Percentiles rank a stretch among this genome's conserved stretches.
These are phyloP conservation scores for Lepilemur septentrionalis DNA, from an alignment of 2,797 vertebrate genomes.

Conservation along the genomic window DNA sequence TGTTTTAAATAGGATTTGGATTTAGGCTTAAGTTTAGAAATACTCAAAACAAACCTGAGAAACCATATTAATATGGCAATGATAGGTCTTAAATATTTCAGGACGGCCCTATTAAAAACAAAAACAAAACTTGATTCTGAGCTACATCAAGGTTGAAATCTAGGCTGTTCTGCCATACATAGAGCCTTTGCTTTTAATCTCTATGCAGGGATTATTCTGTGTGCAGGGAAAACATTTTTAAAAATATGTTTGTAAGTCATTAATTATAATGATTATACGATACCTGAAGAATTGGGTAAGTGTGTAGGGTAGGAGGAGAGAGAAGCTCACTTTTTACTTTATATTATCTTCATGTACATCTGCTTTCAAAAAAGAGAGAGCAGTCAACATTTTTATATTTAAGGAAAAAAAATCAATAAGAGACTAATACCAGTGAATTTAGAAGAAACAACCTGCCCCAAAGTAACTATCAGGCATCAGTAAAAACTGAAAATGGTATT, in stretches of 20 bases:
- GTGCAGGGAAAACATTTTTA: not conserved
- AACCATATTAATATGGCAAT: not conserved
- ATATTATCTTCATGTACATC: not conserved
- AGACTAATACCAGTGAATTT: not conserved
- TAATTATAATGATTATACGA: not conserved
- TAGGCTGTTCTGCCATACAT: not conserved
- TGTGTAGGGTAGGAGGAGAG: not conserved
- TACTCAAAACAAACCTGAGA: not conserved
- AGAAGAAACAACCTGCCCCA: not conserved
- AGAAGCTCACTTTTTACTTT: not conserved
- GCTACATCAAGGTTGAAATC: not conserved
- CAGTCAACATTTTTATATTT: not conserved
- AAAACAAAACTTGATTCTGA: not conserved
- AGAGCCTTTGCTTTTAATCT: not conserved
- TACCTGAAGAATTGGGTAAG: not conserved
- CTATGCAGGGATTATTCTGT: not conserved
- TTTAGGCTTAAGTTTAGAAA: not conserved
- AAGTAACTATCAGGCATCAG: not conserved
- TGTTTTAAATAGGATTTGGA: slow-evolving; percentile 1
- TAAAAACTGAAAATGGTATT: not conserved
- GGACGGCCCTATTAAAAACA: not conserved
- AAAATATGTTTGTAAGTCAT: not conserved
- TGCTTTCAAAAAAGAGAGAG: not conserved
- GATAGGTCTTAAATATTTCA: not conserved
- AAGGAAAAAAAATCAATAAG: not conserved